Percentiles rank a stretch among this genome's conserved stretches.
Evolutionary conservation across 1,140 invertebrate genomes (phyloP).

Genomic region (Agrypnia vestita): DNA sequence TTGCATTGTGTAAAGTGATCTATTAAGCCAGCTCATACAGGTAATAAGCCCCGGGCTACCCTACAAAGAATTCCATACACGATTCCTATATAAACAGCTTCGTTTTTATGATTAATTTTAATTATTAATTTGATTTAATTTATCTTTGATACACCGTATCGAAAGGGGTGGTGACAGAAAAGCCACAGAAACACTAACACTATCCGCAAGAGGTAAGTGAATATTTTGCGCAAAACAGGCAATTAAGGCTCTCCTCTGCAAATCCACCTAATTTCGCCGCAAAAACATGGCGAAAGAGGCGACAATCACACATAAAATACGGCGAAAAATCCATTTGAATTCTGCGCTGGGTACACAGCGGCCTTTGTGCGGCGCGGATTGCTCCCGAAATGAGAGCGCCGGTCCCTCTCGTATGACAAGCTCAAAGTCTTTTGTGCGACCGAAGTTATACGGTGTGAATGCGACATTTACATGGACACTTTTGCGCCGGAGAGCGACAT

Average conservation of each 20-base stretch:
- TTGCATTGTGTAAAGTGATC: too few relatives aligned
- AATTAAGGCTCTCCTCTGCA: neutral
- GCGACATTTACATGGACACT: neutral
- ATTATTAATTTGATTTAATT: too few relatives aligned
- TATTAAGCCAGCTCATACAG: too few relatives aligned
- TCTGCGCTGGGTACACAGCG: neutral
- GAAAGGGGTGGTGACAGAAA: too few relatives aligned
- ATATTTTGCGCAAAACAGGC: neutral
- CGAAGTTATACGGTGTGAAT: neutral
- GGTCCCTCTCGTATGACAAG: slow-evolving; percentile 24
- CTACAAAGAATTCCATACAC: too few relatives aligned
- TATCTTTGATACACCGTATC: too few relatives aligned
- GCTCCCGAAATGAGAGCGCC: slow-evolving; percentile 7
- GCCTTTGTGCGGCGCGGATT: slow-evolving; percentile 8
- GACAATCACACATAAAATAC: slow-evolving; percentile 5
- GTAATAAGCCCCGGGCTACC: too few relatives aligned
- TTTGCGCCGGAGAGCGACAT: neutral
- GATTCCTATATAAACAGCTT: too few relatives aligned
- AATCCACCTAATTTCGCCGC: neutral
- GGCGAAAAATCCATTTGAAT: slow-evolving; percentile 9
- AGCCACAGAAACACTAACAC: too few relatives aligned
- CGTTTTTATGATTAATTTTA: too few relatives aligned
- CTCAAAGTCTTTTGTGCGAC: slow-evolving; percentile 22
- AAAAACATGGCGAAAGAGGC: neutral
- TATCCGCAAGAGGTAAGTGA: too few relatives aligned